Percentiles rank a stretch among this genome's conserved stretches.
phyloP scores from a whole-genome alignment of 2,888 invertebrate species.

The Morinoia aosen region DNA sequence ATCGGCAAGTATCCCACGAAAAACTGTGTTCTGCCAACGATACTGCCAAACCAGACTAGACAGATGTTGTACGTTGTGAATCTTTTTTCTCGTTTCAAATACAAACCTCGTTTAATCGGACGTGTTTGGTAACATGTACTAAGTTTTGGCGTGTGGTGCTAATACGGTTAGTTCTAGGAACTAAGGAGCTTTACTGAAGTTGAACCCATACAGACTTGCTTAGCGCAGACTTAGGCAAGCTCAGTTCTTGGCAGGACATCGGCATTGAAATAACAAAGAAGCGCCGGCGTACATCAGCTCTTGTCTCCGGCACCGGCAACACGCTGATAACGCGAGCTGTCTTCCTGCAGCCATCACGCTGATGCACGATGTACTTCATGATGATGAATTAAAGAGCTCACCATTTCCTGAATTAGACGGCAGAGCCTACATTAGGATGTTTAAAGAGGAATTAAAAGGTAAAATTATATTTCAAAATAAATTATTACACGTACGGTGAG shows the following conservation, averaged over 20 bases:
- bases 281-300: not conserved
- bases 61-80: not conserved
- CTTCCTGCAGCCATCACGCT: not conserved
- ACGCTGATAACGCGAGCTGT: not conserved
- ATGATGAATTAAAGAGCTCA: not conserved
- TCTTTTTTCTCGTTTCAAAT: not conserved
- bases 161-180: not conserved
- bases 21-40: not conserved
- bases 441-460: not conserved
- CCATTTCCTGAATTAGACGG: not conserved
- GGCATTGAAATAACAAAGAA: not conserved
- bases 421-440: not conserved
- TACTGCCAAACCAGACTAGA: not conserved
- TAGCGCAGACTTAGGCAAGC: not conserved
- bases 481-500: not conserved
- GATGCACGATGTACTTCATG: not conserved
- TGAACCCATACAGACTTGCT: not conserved
- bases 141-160: not conserved
- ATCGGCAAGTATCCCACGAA: not conserved
- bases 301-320: not conserved
- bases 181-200: not conserved
- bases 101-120: not conserved
- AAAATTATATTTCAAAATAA: too few relatives aligned
- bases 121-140: not conserved
- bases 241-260: not conserved